Conservation (phyloP, 1,140 invertebrate genomes). For the Drosophila erecta region DNA sequence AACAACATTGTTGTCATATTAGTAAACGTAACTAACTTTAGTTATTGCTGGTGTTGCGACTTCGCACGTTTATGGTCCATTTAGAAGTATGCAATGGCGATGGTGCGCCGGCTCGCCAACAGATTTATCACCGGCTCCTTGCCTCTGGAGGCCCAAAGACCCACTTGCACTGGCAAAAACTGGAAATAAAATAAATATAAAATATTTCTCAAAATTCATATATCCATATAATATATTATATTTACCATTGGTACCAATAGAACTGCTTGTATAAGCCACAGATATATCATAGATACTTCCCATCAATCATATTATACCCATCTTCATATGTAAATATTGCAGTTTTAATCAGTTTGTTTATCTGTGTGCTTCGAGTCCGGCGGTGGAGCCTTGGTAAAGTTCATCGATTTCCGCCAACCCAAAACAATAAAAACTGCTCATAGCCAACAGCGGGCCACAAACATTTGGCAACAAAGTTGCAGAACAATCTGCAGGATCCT, state of each 20-base stretch:
- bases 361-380: neutral
- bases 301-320: too few relatives aligned
- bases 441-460: slow-evolving; percentile 56
- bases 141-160: slow-evolving; percentile 19
- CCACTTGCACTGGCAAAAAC: neutral
- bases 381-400: slow-evolving; percentile 54
- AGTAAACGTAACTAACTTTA: slow-evolving; percentile 82
- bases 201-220: too few relatives aligned
- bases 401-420: slow-evolving; percentile 76
- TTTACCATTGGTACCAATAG: neutral
- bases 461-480: slow-evolving; percentile 72
- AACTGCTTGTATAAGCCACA: neutral
- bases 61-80: slow-evolving; percentile 79
- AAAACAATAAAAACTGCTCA: slow-evolving; percentile 76
- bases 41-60: slow-evolving; percentile 80
- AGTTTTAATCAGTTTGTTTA: neutral
- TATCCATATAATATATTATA: too few relatives aligned
- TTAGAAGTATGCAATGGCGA: slow-evolving; percentile 78
- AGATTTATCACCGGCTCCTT: slow-evolving; percentile 73
- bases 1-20: slow-evolving; percentile 78
- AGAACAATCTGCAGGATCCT: slow-evolving; percentile 35
- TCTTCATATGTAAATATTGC: too few relatives aligned
- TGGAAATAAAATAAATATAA: too few relatives aligned
- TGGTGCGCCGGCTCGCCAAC: slow-evolving; percentile 76
- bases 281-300: too few relatives aligned